Conservation (phyloP, 2,113 vertebrate genomes). For the Heloderma charlesbogerti region DNA sequence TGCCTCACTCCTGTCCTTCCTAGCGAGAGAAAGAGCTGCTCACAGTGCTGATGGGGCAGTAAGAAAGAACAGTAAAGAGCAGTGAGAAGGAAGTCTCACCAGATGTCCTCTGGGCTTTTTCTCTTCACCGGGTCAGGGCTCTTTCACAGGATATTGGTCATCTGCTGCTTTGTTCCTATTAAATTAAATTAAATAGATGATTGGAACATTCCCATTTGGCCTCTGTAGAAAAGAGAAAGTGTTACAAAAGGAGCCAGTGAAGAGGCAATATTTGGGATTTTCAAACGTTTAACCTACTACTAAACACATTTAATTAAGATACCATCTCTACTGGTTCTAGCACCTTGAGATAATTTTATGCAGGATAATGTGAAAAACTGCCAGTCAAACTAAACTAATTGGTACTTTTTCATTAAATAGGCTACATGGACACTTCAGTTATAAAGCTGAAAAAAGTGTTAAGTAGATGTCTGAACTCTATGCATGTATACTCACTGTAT, state of each 20-base stretch:
- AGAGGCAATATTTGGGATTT: slow-evolving; percentile 31
- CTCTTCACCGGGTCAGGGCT: slow-evolving; percentile 39
- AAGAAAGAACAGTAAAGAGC: slow-evolving; percentile 9
- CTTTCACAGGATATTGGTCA: slow-evolving; percentile 43
- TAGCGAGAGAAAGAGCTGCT: background rate
- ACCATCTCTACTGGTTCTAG: background rate
- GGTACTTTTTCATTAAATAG: background rate
- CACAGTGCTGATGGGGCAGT: slow-evolving; percentile 32
- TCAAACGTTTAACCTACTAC: slow-evolving; percentile 12
- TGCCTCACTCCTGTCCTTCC: background rate
- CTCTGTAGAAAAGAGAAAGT: slow-evolving; percentile 42
- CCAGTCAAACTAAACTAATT: slow-evolving; percentile 19
- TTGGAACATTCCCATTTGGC: slow-evolving; percentile 44
- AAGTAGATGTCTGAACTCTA: background rate
- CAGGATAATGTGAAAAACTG: slow-evolving; percentile 10
- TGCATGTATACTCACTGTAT: background rate
- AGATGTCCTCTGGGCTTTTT: slow-evolving; percentile 48
- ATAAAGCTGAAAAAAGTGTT: background rate
- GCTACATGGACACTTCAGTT: slow-evolving; percentile 22
- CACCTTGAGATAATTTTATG: slow-evolving; percentile 7
- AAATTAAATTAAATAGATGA: slow-evolving; percentile 55
- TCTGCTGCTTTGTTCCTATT: slow-evolving; percentile 40
- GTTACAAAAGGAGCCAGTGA: slow-evolving; percentile 27
- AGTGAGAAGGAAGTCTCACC: slow-evolving; percentile 30
- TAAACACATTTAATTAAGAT: slow-evolving; percentile 43